Base-by-base conservation (phyloP, 2,797 vertebrate genomes). In the Argyrosomus regius region DNA sequence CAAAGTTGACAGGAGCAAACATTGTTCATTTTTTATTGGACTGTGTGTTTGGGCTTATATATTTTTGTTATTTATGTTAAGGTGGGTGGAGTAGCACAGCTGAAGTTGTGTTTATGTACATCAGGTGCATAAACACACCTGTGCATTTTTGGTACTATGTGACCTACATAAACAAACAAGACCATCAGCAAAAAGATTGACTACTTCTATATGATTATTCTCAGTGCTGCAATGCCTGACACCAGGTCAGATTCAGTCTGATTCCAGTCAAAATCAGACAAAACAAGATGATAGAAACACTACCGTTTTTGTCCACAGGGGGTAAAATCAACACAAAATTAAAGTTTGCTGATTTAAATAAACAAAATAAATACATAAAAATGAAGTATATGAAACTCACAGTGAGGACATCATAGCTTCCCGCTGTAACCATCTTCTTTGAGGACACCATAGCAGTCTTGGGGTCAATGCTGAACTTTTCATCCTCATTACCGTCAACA, bases 381-480 rank as follows among this genome's bases (percentile, higher is more conserved):
- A 58, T 16, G 1, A 20, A 14, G 14, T 41, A 26, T 35, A 26
- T 68, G 14, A 46, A 56, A 90, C 96, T 96, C 92, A 99, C 98
- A 41, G 97, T 97, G 89, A 99, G 97, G 78, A 97, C 94, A 76
- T 99, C 97, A n/a, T 96, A 97, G 91, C 96, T 96, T 69, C 96
- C 97, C 1, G 97, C 97, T 22, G 94, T 95, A 80, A 97, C 97
- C 92, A 95, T 96, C 91, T 97, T 99, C 93, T 95, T 98, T 45
- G 97, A 98, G 0, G 95, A 97, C 85, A 99, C 98, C 89, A 97
- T 93, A 64, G 96, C 98, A 0, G 97, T 98, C 93, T 96, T 96
- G 0, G 97, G 95, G 65, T 99, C 97, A n/a, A 99, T 98, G 6
- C 96, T 96, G 78, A 99, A 99, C 88, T 95, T 98, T 41, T 96